Base-by-base conservation (phyloP, 2,113 vertebrate genomes). In the Archilochus colubris region DNA sequence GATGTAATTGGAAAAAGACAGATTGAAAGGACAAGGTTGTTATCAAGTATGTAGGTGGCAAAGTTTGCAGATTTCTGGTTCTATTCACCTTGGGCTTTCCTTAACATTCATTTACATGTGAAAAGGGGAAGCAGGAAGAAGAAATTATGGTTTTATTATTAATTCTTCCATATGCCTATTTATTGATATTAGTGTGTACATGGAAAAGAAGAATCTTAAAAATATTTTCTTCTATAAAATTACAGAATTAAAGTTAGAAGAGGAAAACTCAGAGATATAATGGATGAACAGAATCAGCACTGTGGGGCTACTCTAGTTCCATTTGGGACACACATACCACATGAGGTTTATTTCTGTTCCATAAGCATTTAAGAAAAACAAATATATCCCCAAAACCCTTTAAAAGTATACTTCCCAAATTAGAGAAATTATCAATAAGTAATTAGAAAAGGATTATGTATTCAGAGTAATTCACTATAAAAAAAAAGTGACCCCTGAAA, bases 401-500 rank as follows among this genome's bases (percentile, higher is more conserved):
- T 88, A 28, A 74, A 86, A 82, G 74, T 63, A 72, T 55, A 58
- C 76, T 92, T 82, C 57, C 76, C 80, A 88, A 89, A 86, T 61
- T n/a, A 93, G 82, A 81, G 88, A 88, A 92, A 77, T 12, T 1
- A 88, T 30, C 31, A 50, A 85, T 44, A 74, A 89, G 36, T 33
- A 59, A 91, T 33, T 28, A 63, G 82, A 73, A 82, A 83, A 80
- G 55, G 86, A 96, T 27, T 54, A n/a, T 2, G 8, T 31, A 76
- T 20, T 73, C 67, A 63, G 66, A 70, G 62, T 30, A 95, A 92
- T 81, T 88, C 64, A 21, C 61, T 81, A 48, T 27, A 62, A 88
- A 91, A 92, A 91, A 70, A 97, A 96, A 83, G 22, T 80, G 82
- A 92, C 80, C 93, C 93, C 72, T 86, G 67, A 72, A 92, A 79